Evolutionary conservation across 2,888 invertebrate genomes (phyloP).

Genomic region (Elegia similella): DNA sequence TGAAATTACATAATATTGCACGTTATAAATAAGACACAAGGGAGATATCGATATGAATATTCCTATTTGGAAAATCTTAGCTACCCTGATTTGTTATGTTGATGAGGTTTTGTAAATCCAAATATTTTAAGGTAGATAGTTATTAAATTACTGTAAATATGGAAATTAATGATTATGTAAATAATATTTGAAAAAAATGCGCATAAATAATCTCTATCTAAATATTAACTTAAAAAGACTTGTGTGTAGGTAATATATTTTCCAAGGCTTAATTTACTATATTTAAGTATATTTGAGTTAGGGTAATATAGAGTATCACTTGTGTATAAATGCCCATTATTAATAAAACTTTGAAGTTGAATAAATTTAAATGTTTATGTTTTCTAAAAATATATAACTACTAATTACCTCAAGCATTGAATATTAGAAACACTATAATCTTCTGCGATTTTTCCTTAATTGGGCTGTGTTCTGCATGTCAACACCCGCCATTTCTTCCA

Average conservation of each 20-base stretch:
- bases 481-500: no score
- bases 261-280: no score
- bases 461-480: no score
- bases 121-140: slow-evolving; percentile 7
- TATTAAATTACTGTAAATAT: not conserved
- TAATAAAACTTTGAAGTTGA: no score
- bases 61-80: not conserved
- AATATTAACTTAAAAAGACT: not conserved
- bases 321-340: no score
- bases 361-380: no score
- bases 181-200: not conserved
- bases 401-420: no score
- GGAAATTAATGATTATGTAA: slow-evolving; percentile 1
- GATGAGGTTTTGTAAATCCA: not conserved
- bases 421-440: no score
- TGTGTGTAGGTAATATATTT: no score
- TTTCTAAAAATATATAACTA: not conserved
- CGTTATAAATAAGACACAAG: slow-evolving; percentile 1
- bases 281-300: no score
- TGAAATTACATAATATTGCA: not conserved
- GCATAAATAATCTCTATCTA: not conserved
- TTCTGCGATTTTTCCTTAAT: no score
- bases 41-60: not conserved
- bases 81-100: not conserved
- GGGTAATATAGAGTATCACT: no score